These are phyloP conservation scores for Patiria miniata DNA, from an alignment of 35 echinoderm and acorn worm species.

Conservation along the genomic window DNA sequence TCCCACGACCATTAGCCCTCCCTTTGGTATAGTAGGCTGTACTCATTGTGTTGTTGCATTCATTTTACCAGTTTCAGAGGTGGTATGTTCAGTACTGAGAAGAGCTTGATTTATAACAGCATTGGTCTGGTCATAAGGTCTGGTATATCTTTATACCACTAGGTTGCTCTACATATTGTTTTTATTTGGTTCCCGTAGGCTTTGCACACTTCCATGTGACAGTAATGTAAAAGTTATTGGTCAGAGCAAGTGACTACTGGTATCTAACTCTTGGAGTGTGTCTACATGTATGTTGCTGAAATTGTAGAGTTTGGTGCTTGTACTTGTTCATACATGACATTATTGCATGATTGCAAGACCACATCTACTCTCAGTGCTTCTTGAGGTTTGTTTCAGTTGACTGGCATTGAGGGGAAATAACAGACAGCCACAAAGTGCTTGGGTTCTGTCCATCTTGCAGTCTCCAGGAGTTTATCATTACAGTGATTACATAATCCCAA, in stretches of 20 bases:
- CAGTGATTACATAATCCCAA: conserved; percentile 28
- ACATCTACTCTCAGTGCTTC: not conserved
- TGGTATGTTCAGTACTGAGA: not conserved
- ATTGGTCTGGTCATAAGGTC: too few relatives aligned
- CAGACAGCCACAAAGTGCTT: not conserved
- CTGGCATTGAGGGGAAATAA: not conserved
- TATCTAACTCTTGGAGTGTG: not conserved
- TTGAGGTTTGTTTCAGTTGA: conserved; percentile 19
- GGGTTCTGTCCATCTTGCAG: conserved; percentile 11
- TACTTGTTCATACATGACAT: not conserved
- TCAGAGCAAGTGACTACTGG: not conserved
- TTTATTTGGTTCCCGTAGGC: conserved; percentile 16
- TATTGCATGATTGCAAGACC: not conserved
- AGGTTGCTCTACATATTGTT: conserved; percentile 19
- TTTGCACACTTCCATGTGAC: conserved; percentile 6
- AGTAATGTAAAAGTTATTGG: not conserved
- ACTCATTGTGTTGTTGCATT: not conserved
- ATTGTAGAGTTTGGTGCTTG: not conserved
- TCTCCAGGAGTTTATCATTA: conserved; percentile 25
- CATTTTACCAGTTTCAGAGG: conserved; percentile 6
- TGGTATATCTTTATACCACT: conserved; percentile 4
- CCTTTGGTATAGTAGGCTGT: not conserved
- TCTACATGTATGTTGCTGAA: not conserved
- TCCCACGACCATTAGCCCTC: not conserved
- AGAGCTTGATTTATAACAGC: not conserved